phyloP scores from a whole-genome alignment of 2,888 invertebrate genomes.

The Scaptomyza tumidula region DNA sequence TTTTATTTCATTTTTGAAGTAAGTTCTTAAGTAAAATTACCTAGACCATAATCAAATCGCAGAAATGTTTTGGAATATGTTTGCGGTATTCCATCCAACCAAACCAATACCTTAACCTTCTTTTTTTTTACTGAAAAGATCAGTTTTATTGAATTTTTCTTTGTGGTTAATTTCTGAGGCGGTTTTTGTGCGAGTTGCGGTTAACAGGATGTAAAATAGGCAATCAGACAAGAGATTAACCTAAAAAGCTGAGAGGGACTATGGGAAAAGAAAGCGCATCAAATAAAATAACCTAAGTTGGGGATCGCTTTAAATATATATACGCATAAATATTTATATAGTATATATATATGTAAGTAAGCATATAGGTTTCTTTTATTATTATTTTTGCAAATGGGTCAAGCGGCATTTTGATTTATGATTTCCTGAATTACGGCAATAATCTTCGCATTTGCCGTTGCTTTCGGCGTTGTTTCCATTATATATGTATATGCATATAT shows the following conservation, averaged over 20 bases:
- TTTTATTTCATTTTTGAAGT: no score
- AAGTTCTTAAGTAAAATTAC: no score
- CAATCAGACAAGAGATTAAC: slow-evolving; percentile 39
- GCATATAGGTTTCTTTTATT: slow-evolving; percentile 4
- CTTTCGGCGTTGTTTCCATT: slow-evolving; percentile 13
- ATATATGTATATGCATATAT: slow-evolving; percentile 5
- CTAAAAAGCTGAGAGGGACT: slow-evolving; percentile 15
- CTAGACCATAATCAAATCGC: no score
- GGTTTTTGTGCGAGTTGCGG: slow-evolving; percentile 1
- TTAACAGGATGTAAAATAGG: slow-evolving; percentile 42
- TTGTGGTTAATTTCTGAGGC: background rate
- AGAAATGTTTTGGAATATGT: no score
- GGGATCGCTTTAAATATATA: slow-evolving; percentile 14
- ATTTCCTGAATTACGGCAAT: slow-evolving; percentile 42
- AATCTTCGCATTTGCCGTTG: slow-evolving; percentile 21
- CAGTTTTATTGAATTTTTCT: slow-evolving; percentile 1
- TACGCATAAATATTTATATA: no score
- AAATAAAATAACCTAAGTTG: slow-evolving; percentile 11
- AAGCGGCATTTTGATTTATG: slow-evolving; percentile 51
- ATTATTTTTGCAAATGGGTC: slow-evolving; percentile 43
- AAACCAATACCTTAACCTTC: no score
- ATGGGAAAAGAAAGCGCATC: slow-evolving; percentile 25
- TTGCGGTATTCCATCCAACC: no score
- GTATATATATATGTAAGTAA: background rate
- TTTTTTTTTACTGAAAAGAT: background rate